Evolutionary conservation across 2,797 vertebrate species (phyloP), one percentile per base, ranked within the genome.

Genomic region (Rhadinocentrus ornatus): DNA sequence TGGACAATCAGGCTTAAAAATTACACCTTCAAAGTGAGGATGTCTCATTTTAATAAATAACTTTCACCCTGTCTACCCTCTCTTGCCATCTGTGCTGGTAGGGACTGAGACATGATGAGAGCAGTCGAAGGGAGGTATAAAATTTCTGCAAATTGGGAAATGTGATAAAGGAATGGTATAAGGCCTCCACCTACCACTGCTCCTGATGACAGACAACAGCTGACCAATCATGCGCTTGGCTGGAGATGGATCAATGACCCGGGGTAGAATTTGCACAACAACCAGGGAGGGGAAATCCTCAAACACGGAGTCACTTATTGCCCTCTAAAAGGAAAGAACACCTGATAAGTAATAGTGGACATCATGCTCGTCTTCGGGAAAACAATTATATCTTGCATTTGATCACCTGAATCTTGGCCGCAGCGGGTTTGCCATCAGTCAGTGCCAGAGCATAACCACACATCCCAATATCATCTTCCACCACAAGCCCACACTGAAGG

Each of bases 381-480:
- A 65, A 44, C 0, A 0, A 56, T 9, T 0, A 12, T 0, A 22
- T 39, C 0, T 41, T 29, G 20, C 9, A 6, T 55, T 27, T 22
- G 41, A 66, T 75, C 88, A 98, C 96, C 95, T 97, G 95, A 81
- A 94, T 93, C 80, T 96, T 95, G 64, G 92, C 94, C 80, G 96
- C 94, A 66, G 96, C 96, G 12, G 94, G 90, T 65, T 95, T 95
- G 69, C 96, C 96, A 63, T 99, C 94, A 1, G 91, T 94, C 3
- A 97, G 96, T 2, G 95, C 97, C 74, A 99, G 75, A 3, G 96
- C 96, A 62, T 96, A 99, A 12, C 97, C 98, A 86, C 97, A 99
- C 66, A 97, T 88, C 20, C 96, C 96, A 11, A 92, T 84, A 60
- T 97, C 96, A 82, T 99, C 97, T 90, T 99, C 98, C 73, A 99